phyloP scores from a whole-genome alignment of 2,797 vertebrate species.

The Aphelocoma californica region DNA sequence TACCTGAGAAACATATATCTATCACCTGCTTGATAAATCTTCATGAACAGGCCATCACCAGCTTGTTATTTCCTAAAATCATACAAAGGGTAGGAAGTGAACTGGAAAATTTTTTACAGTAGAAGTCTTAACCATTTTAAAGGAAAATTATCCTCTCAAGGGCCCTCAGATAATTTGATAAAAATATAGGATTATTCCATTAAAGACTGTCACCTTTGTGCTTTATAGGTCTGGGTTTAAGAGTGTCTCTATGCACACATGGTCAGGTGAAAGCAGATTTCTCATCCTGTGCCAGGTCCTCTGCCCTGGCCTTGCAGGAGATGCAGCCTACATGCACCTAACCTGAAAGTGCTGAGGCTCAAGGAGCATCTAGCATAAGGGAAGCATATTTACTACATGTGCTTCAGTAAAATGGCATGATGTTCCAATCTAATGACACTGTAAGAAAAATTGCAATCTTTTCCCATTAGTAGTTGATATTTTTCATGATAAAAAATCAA shows the following conservation, averaged over 20 bases:
- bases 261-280: neutral
- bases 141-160: neutral
- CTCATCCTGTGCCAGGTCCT: accelerated
- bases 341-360: neutral
- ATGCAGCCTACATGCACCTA: accelerated
- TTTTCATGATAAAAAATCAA: neutral
- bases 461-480: neutral
- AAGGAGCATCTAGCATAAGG: no score
- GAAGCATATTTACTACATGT: accelerated
- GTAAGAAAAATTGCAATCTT: neutral
- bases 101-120: neutral
- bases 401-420: neutral
- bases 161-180: neutral
- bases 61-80: neutral
- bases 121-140: neutral
- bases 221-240: neutral
- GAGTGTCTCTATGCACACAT: accelerated
- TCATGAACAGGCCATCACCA: neutral
- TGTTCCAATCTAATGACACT: neutral
- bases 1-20: neutral
- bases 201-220: accelerated
- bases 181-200: neutral
- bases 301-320: neutral
- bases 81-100: neutral
- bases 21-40: neutral